These are phyloP conservation scores for Anodontia alba DNA, from an alignment of 2,888 invertebrate species.

Conservation along the genomic window DNA sequence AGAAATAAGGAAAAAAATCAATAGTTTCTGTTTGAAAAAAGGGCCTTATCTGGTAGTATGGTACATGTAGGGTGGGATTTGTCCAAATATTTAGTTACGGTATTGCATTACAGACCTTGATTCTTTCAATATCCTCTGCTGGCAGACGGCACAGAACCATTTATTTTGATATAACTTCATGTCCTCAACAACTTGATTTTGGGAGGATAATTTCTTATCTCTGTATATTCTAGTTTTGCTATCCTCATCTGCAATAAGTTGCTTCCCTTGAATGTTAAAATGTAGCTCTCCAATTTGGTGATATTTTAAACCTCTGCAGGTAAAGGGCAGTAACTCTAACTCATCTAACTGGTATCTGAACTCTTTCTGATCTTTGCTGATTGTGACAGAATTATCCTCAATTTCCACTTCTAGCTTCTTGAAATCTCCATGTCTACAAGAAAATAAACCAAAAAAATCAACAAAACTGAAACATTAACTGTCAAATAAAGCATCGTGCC, in stretches of 20 bases:
- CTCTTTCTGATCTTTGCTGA: not conserved
- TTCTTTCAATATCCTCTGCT: constrained; percentile 59
- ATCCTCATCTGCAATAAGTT: not conserved
- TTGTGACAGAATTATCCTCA: constrained; percentile 26
- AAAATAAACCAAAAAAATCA: not conserved
- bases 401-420: constrained; percentile 33
- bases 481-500: not conserved
- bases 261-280: constrained; percentile 50
- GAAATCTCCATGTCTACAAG: not conserved
- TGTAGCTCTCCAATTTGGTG: constrained; percentile 54
- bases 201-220: constrained; percentile 21
- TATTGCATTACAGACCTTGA: too few relatives aligned
- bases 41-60: too few relatives aligned
- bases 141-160: constrained; percentile 73
- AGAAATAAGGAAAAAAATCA: too few relatives aligned
- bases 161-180: constrained; percentile 64
- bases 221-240: not conserved
- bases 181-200: constrained; percentile 61
- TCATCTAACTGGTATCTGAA: constrained; percentile 43
- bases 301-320: constrained; percentile 66
- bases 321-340: constrained; percentile 57
- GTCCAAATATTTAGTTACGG: too few relatives aligned
- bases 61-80: too few relatives aligned
- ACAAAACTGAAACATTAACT: not conserved
- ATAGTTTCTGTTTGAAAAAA: too few relatives aligned